These are phyloP conservation scores for Holothuria glaberrima DNA, from an alignment of 35 echinoderm and acorn worm genomes.

Conservation along the genomic window DNA sequence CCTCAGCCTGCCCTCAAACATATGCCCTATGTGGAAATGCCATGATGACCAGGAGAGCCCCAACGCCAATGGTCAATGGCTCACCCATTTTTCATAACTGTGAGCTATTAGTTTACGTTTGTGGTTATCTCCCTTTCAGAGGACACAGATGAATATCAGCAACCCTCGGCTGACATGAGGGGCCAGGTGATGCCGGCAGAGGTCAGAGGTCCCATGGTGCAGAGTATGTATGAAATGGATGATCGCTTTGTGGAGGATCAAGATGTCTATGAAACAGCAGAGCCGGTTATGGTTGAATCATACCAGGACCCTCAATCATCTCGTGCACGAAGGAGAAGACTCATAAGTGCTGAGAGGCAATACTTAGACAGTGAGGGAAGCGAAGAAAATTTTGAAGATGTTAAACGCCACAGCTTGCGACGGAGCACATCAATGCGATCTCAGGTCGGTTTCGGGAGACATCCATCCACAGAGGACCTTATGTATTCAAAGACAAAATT, in stretches of 20 bases:
- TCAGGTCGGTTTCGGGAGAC: neutral
- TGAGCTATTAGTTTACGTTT: too few relatives aligned
- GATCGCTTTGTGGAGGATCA: conserved; percentile 64
- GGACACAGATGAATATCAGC: conserved; percentile 33
- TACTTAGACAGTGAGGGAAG: conserved; percentile 58
- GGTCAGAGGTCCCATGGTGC: conserved; percentile 38
- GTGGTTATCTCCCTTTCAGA: neutral
- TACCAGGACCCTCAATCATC: conserved; percentile 39
- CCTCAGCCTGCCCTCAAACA: too few relatives aligned
- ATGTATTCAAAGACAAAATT: conserved; percentile 53
- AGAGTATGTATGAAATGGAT: conserved; percentile 71
- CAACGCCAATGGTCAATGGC: too few relatives aligned
- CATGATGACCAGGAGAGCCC: too few relatives aligned
- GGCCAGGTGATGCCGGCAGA: conserved; percentile 24
- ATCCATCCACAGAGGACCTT: conserved; percentile 52
- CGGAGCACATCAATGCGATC: conserved; percentile 70
- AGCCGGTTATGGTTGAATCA: conserved; percentile 33
- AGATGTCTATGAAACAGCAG: conserved; percentile 3
- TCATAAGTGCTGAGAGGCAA: conserved; percentile 24
- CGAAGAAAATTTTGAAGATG: conserved; percentile 23
- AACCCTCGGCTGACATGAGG: conserved; percentile 27
- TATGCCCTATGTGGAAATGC: too few relatives aligned
- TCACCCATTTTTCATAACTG: too few relatives aligned
- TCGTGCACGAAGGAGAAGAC: conserved; percentile 37
- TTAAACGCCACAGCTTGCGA: conserved; percentile 27